Base-by-base conservation (phyloP, 1,140 invertebrate species). In the Trichoplusia ni region DNA sequence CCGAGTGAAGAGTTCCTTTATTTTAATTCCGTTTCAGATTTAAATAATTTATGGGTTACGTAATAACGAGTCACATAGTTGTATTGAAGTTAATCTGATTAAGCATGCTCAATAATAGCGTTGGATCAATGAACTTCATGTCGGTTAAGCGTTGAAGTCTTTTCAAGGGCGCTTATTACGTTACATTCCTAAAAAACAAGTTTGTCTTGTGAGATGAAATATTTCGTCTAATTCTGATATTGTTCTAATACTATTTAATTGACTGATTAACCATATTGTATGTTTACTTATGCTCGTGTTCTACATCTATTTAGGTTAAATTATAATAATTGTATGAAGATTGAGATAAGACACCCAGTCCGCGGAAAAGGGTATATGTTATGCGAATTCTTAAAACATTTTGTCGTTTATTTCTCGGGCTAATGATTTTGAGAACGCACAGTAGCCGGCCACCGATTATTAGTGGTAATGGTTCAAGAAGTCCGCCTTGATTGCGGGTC, bases 91-190 rank as follows among this genome's bases (percentile, higher is more conserved):
- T 70, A 59, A 69, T 73, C 64, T 54, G 64, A 70, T 76, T 74
- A 70, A 64, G 53, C 63, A 53, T 63, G 62, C 44, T 73, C 60
- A 68, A 78, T 68, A 72, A 67, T 71, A 66, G 61, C 38, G 54
- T 18, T 74, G 67, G 81, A 83, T 82, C 84, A 82, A 69, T 81
- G 81, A 84, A 83, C 83, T 79, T 75, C 69, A 65, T 73, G 73
- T 77, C 73, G 76, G 79, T 82, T 74, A 79, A 81, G 85, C 85
- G 85, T 88, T 88, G 83, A 88, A 82, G 85, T 88, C 82, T 88
- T 86, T 88, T 88, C 81, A 86, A 88, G 83, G 83, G 82, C 83
- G 82, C 82, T 82, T 84, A 80, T 80, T 81, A 81, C 69, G 74
- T 71, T 71, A 75, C 67, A 77, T 65, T 63, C 62, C 49, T 68